phyloP scores from a whole-genome alignment of 2,797 vertebrate genomes.

The Oryzias dopingdopingensis region DNA sequence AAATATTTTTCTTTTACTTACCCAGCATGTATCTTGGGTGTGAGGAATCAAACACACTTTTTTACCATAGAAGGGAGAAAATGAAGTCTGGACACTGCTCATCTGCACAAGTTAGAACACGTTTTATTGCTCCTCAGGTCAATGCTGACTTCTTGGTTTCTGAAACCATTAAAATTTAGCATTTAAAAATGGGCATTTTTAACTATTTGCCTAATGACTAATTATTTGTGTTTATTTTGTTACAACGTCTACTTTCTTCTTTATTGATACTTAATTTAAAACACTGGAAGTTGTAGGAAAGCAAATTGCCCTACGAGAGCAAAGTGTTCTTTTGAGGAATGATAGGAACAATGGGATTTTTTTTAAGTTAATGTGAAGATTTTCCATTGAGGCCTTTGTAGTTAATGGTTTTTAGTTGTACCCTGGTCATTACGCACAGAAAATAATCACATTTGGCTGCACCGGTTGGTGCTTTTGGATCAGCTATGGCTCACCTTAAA shows the following conservation, averaged over 20 bases:
- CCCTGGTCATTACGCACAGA: background rate
- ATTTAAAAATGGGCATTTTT: conserved; percentile 2
- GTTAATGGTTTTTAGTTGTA: background rate
- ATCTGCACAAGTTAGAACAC: conserved; percentile 23
- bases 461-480: background rate
- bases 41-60: conserved; percentile 13
- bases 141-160: conserved; percentile 12
- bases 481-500: conserved; percentile 11
- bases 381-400: background rate
- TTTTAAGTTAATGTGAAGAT: background rate
- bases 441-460: background rate
- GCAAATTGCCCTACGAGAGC: too few relatives aligned
- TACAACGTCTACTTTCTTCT: conserved; percentile 6
- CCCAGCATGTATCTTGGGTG: conserved; percentile 34
- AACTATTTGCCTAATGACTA: conserved; percentile 10
- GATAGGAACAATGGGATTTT: background rate
- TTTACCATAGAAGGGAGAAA: conserved; percentile 36
- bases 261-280: background rate
- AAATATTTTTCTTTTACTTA: conserved; percentile 31
- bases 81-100: conserved; percentile 1
- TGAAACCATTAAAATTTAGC: background rate
- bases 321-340: background rate
- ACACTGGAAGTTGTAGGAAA: too few relatives aligned
- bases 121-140: conserved; percentile 17
- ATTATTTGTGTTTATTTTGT: conserved; percentile 23